phyloP scores from a whole-genome alignment of 2,888 invertebrate species.

The Cheilosia impressa region DNA sequence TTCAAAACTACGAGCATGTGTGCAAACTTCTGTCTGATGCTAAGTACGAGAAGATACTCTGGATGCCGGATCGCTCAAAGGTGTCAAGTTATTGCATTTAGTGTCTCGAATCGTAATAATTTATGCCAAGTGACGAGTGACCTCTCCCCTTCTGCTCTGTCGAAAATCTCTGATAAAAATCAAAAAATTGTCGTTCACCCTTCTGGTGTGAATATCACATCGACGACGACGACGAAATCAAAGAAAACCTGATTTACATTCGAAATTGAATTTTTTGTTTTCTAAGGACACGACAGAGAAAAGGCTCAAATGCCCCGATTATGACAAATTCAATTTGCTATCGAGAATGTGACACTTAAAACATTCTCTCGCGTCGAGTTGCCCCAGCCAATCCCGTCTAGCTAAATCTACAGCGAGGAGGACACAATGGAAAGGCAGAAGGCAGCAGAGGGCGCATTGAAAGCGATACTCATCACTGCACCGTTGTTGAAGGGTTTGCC shows the following conservation, averaged over 20 bases:
- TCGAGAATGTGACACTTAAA: constrained; percentile 75
- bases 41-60: constrained; percentile 4
- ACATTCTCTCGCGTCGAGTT: constrained; percentile 30
- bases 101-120: constrained; percentile 46
- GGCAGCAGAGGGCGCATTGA: constrained; percentile 41
- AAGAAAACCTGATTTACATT: constrained; percentile 80
- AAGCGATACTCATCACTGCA: constrained; percentile 70
- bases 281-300: constrained; percentile 39
- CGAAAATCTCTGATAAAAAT: constrained; percentile 56
- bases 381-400: neutral
- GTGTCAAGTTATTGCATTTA: constrained; percentile 68
- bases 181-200: constrained; percentile 63
- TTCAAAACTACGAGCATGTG: constrained; percentile 31
- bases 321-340: constrained; percentile 79
- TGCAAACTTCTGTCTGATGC: neutral
- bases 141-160: neutral
- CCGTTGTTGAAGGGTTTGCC: constrained; percentile 65
- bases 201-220: constrained; percentile 54
- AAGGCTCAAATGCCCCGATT: constrained; percentile 76
- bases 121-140: constrained; percentile 42
- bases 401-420: neutral
- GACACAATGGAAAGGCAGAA: neutral
- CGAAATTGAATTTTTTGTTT: constrained; percentile 80
- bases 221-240: constrained; percentile 76
- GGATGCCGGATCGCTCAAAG: constrained; percentile 44